Base-by-base conservation (phyloP, 2,888 invertebrate species). In the Drosophila niveifrons region DNA sequence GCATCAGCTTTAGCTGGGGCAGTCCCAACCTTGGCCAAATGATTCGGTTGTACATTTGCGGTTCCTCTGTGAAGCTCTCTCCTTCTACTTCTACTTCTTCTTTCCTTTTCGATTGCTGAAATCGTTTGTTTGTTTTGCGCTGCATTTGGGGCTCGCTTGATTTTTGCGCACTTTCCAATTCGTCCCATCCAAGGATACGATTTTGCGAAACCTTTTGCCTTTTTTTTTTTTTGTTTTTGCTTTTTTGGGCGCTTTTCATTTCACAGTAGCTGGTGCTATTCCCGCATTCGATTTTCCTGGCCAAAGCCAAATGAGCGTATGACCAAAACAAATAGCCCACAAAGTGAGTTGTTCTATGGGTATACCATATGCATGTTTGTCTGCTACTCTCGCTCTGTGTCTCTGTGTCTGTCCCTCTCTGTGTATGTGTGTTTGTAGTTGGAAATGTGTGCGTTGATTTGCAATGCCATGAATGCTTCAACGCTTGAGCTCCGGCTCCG, bases 261-360 rank as follows among this genome's bases (percentile, higher is more conserved):
- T 62, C 46, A 31, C 46, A 36, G 55, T 52, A 36, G 55, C 59
- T 46, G 39, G 18, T 44, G 58, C 62, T 53, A 57, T 41, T 52
- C 56, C 61, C 68, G 65, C 75, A 75, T 84, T 81, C 72, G 79
- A 81, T 79, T 89, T 79, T 39, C 58, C 69, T 70, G 69, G 72
- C 67, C 67, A 66, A 70, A 74, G 63, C 78, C 72, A 80, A 87
- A 89, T 89, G 84, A 90, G 87, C 82, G 87, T 78, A 89, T 80
- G 81, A 78, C 80, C 87, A 82, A 84, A 82, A 86, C 87, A 82
- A 88, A 88, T 90, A 89, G 77, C 77, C 87, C 84, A 81, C 87
- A 89, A 84, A 89, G 81, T 87, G 86, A 88, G 80, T 85, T 89
- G 78, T 89, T 82, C 79, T 52, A 53, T 65, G 61, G 72, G 69